These are phyloP conservation scores for Naja naja DNA, from an alignment of 2,113 vertebrate genomes.

Conservation along the genomic window DNA sequence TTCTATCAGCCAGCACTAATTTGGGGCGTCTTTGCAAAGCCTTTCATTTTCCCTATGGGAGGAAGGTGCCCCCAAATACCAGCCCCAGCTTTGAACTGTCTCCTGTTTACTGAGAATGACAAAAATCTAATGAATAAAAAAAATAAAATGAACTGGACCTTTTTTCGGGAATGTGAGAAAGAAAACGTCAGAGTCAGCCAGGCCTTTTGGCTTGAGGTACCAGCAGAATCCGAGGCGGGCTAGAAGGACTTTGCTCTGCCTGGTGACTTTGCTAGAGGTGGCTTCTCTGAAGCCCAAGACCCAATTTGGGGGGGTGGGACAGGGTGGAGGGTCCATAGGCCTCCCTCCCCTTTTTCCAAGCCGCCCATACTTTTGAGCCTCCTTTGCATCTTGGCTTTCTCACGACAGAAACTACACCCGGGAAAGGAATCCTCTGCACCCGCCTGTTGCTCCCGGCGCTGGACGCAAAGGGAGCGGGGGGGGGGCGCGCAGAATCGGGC, in stretches of 20 bases:
- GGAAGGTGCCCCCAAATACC: neutral
- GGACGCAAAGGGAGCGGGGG: neutral
- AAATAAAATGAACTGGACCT: neutral
- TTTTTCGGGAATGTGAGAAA: neutral
- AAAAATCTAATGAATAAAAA: neutral
- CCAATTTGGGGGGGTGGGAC: neutral
- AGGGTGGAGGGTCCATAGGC: neutral
- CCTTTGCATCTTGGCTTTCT: neutral
- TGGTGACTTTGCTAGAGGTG: neutral
- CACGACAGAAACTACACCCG: neutral
- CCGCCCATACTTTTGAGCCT: neutral
- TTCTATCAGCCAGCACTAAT: neutral
- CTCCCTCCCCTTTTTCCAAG: neutral
- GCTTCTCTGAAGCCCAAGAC: neutral
- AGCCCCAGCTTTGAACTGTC: neutral
- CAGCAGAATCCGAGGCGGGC: neutral
- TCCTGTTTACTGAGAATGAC: neutral
- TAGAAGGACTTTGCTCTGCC: neutral
- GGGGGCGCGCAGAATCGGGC: neutral
- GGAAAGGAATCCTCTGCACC: too few relatives aligned
- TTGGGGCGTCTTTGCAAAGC: neutral
- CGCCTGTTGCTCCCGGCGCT: neutral
- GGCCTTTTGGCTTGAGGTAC: neutral
- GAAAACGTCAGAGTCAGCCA: neutral
- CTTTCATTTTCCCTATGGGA: neutral